These are phyloP conservation scores for Lagria hirta DNA, from an alignment of 2,888 invertebrate species.

Conservation along the genomic window DNA sequence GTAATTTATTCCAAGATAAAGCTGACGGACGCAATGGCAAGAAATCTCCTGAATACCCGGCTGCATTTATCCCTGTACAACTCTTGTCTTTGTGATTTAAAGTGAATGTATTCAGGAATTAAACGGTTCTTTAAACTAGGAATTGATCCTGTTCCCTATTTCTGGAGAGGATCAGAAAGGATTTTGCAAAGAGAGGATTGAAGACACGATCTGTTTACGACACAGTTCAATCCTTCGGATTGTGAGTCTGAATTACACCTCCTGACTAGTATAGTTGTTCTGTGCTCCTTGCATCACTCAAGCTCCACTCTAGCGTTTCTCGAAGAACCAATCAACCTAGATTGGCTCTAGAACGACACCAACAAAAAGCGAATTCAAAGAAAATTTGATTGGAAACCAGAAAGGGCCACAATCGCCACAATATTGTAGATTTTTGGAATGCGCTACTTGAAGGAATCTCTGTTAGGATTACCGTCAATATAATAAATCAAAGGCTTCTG, in stretches of 20 bases:
- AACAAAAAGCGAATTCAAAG: conserved; percentile 6
- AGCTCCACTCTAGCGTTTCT: conserved; percentile 14
- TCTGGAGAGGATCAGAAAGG: conserved; percentile 39
- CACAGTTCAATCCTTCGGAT: conserved; percentile 50
- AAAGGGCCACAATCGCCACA: conserved; percentile 9
- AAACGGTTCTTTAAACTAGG: conserved; percentile 45
- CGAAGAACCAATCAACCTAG: conserved; percentile 19
- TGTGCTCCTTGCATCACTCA: conserved; percentile 22
- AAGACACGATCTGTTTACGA: conserved; percentile 53
- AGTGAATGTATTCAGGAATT: conserved; percentile 41
- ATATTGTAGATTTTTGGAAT: conserved; percentile 11
- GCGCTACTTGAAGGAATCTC: conserved; percentile 4
- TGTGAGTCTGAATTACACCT: conserved; percentile 48
- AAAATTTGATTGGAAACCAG: conserved; percentile 5
- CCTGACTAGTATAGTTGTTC: conserved; percentile 37
- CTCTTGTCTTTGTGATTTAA: conserved; percentile 16
- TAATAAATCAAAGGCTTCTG: conserved; percentile 50
- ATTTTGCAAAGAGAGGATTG: conserved; percentile 46
- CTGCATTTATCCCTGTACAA: too few relatives aligned
- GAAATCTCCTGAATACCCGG: too few relatives aligned
- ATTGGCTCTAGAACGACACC: conserved; percentile 16
- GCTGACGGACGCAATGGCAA: too few relatives aligned
- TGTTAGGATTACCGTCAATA: conserved; percentile 36
- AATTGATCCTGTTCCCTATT: conserved; percentile 43
- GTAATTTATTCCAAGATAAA: too few relatives aligned